Conservation (phyloP, 2,797 vertebrate species). For the Scyliorhinus canicula region DNA sequence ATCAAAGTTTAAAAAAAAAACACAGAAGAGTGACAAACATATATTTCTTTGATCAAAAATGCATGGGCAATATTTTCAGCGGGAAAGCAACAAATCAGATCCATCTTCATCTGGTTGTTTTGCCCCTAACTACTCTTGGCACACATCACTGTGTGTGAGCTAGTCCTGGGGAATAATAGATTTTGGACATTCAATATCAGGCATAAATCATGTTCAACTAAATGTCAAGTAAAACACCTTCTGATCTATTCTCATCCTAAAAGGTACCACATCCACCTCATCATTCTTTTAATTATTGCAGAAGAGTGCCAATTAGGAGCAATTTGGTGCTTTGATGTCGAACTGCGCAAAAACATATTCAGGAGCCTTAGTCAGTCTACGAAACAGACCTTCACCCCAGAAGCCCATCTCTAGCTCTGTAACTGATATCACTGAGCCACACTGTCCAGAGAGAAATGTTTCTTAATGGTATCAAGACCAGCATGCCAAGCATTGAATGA, state of each 20-base stretch:
- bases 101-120: not conserved
- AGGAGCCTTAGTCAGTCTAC: not conserved
- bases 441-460: not conserved
- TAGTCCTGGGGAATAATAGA: not conserved
- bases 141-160: not conserved
- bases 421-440: not conserved
- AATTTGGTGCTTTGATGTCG: not conserved
- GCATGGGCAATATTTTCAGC: not conserved
- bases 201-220: not conserved
- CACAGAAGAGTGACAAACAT: not conserved
- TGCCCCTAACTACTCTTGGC: not conserved
- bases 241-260: not conserved
- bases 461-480: not conserved
- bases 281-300: not conserved
- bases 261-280: not conserved
- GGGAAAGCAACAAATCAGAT: not conserved
- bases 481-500: not conserved
- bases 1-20: slow-evolving; percentile 24
- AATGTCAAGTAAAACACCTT: not conserved
- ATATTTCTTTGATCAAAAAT: slow-evolving; percentile 31
- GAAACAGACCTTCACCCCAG: not conserved
- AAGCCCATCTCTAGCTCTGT: not conserved
- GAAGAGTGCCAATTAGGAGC: not conserved
- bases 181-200: not conserved
- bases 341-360: not conserved